Evolutionary conservation across 2,797 vertebrate species (phyloP).

Genomic region (Allobates femoralis): DNA sequence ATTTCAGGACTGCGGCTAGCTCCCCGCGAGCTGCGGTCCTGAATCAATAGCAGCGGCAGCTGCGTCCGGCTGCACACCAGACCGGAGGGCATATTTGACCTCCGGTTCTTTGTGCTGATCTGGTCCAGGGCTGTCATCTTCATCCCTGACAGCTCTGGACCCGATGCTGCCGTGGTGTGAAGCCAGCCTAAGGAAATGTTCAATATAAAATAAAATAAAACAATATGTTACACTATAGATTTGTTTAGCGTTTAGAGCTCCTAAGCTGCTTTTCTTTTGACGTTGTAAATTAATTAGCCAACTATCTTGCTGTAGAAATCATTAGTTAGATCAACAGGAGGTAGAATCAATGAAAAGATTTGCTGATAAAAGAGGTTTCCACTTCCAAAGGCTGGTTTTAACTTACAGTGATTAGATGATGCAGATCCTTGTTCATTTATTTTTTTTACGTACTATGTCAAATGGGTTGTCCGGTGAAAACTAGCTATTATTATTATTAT

Average conservation of each 20-base stretch:
- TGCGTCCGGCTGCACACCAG: too few relatives aligned
- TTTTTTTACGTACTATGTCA: too few relatives aligned
- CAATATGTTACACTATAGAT: neutral
- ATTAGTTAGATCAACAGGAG: neutral
- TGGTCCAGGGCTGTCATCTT: too few relatives aligned
- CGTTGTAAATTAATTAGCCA: conserved; percentile 1
- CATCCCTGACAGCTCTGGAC: too few relatives aligned
- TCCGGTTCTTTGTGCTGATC: too few relatives aligned
- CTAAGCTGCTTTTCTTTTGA: conserved; percentile 7
- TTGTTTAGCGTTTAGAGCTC: neutral
- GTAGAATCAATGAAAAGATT: conserved; percentile 23
- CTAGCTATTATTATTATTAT: too few relatives aligned
- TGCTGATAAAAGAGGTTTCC: neutral
- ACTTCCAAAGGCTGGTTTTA: neutral
- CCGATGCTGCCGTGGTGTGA: too few relatives aligned
- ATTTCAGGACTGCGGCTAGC: too few relatives aligned
- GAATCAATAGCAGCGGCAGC: too few relatives aligned
- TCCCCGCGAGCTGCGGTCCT: too few relatives aligned
- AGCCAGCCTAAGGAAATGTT: neutral
- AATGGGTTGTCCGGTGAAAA: too few relatives aligned
- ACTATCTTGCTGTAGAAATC: neutral
- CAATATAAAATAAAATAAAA: neutral
- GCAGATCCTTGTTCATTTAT: neutral
- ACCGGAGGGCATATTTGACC: too few relatives aligned
- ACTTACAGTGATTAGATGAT: neutral